A percentile compares a stretch with the other conserved stretches of the same genome.
These are phyloP conservation scores for Podarcis lilfordi DNA, from an alignment of 2,797 vertebrate genomes.

Conservation along the genomic window DNA sequence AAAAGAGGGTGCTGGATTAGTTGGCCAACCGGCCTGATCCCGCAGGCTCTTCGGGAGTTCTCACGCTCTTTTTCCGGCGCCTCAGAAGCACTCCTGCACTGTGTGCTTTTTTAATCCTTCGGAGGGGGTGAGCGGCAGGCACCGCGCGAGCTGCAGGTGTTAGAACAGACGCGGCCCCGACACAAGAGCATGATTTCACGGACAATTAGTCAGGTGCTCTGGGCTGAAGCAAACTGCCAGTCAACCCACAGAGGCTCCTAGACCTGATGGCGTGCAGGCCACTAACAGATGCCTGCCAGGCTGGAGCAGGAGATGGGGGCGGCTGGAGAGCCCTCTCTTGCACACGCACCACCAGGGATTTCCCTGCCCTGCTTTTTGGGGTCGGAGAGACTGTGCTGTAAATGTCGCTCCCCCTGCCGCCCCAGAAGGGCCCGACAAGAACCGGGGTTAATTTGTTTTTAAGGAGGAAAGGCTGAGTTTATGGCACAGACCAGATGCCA, in stretches of 20 bases:
- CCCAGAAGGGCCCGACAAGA: neutral
- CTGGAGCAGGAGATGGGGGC: neutral
- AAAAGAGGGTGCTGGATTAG: too few species aligned
- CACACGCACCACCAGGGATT: neutral
- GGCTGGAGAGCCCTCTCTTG: conserved; percentile 41
- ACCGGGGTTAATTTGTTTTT: conserved; percentile 30
- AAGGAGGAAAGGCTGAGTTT: conserved; percentile 43
- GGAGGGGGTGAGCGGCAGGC: rapidly evolving
- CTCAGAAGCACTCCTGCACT: neutral
- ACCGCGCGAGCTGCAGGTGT: rapidly evolving
- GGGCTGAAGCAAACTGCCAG: conserved; percentile 52
- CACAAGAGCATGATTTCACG: conserved; percentile 40
- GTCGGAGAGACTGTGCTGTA: neutral
- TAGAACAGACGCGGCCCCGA: neutral
- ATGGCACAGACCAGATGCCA: conserved; percentile 47
- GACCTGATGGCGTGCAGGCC: conserved; percentile 31
- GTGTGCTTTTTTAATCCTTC: rapidly evolving
- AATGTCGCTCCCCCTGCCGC: too few species aligned
- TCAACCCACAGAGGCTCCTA: conserved; percentile 4
- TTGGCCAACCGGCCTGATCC: too few species aligned
- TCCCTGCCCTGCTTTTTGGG: neutral
- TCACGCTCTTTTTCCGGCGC: rapidly evolving
- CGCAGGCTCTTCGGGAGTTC: too few species aligned
- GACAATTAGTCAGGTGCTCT: conserved; percentile 65
- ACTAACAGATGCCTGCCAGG: conserved; percentile 9